phyloP scores from a whole-genome alignment of 2,797 vertebrate species.

The Natrix natrix region DNA sequence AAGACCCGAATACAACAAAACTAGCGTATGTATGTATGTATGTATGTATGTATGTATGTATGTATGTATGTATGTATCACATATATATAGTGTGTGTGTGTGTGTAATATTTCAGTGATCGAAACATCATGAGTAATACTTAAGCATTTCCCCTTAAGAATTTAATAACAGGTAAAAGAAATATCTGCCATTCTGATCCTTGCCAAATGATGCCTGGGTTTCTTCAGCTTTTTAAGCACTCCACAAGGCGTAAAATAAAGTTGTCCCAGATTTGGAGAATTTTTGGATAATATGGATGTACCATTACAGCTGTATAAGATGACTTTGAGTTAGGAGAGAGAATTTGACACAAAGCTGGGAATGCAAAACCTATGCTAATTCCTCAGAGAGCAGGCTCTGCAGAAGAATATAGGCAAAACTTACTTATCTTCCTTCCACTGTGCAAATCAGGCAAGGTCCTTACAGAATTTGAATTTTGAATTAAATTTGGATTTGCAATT shows the following conservation, averaged over 20 bases:
- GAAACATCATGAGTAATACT: neutral
- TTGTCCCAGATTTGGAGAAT: neutral
- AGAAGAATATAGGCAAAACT: neutral
- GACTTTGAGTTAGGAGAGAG: neutral
- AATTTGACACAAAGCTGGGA: neutral
- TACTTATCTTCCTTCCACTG: neutral
- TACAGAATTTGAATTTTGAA: neutral
- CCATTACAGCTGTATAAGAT: neutral
- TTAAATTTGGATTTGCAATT: neutral
- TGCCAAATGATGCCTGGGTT: neutral
- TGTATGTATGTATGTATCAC: too few species aligned
- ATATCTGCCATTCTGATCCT: neutral
- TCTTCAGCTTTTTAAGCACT: neutral
- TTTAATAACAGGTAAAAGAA: neutral
- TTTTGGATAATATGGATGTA: neutral
- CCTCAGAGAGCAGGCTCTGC: neutral
- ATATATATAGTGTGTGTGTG: too few species aligned
- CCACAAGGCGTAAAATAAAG: neutral
- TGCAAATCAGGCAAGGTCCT: neutral
- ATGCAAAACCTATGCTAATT: neutral
- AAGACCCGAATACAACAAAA: too few species aligned
- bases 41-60: too few species aligned
- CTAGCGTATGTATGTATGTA: too few species aligned
- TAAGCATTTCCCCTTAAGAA: neutral
- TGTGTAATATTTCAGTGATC: too few species aligned